Conservation (phyloP, 2,888 invertebrate species). For the Lordiphosa fenestrarum region DNA sequence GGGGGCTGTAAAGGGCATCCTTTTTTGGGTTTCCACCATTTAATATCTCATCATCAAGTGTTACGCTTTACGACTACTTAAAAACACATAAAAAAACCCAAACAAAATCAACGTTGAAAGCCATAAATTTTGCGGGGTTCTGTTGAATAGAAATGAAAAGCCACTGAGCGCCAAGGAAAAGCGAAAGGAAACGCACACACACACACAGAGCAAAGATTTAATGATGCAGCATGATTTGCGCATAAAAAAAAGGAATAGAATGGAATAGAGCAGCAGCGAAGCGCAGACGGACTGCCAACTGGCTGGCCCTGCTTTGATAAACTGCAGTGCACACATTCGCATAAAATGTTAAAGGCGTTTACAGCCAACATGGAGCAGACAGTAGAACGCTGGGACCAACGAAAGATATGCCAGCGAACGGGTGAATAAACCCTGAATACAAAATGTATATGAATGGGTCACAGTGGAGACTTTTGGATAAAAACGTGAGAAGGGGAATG, state of each 20-base stretch:
- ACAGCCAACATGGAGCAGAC: constrained; percentile 4
- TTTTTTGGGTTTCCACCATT: constrained; percentile 51
- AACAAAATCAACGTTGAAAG: constrained; percentile 70
- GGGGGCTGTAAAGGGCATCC: constrained; percentile 11
- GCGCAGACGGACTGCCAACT: constrained; percentile 40
- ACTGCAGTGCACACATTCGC: constrained; percentile 41
- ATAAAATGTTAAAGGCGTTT: constrained; percentile 52
- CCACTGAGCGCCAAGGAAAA: constrained; percentile 40
- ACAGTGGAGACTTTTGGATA: background rate
- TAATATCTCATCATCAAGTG: constrained; percentile 79
- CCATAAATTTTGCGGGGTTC: constrained; percentile 53
- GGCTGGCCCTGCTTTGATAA: constrained; percentile 60
- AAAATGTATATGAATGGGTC: constrained; percentile 1
- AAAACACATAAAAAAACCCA: constrained; percentile 75
- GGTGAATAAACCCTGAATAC: constrained; percentile 56
- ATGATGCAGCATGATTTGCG: constrained; percentile 75
- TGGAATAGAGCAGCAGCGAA: constrained; percentile 22
- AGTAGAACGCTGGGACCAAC: constrained; percentile 21
- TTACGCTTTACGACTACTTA: constrained; percentile 79
- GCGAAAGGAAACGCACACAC: constrained; percentile 49
- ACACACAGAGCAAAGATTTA: constrained; percentile 62
- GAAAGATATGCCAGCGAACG: constrained; percentile 41
- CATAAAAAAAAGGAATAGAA: constrained; percentile 57
- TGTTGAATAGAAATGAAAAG: constrained; percentile 53
- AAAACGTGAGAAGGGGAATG: background rate